Base-by-base conservation (phyloP, 2,888 invertebrate genomes). In the Tiphia femorata region DNA sequence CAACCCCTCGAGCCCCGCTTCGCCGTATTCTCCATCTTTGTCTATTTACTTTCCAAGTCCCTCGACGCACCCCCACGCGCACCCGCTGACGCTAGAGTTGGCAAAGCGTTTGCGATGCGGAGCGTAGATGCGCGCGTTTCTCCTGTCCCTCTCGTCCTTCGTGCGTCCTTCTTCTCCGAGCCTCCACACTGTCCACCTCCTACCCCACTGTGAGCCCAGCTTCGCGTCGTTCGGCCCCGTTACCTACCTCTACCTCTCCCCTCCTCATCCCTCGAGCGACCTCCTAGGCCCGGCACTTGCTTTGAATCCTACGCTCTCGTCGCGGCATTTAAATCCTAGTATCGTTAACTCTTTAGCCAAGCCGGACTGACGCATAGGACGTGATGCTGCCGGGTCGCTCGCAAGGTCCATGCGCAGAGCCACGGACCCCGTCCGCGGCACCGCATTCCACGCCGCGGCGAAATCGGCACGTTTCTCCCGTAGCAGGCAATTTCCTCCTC, bases 241-340 rank as follows among this genome's bases (percentile, higher is more conserved):
- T 20, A 19, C 19, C 25, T n/a, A 6, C 23, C 25, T 12, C 41
- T 41, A n/a, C 23, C 41, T 42, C 29, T 12, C 10, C 16, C 8
- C 14, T 42, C 25, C 12, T 1, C 14, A 25, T 20, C 6, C 25
- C 12, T n/a, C n/a, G 7, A 42, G 10, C 33, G 42, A 12, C 27
- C 25, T 42, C 2, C 17, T 20, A 25, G 25, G 14, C 14, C 16
- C 42, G 17, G 16, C 14, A 10, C 35, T 35, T 21, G 23, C 35
- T 12, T 35, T 35, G 23, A 37, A 12, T 20, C 20, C 38, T 54
- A 49, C 29, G 2, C n/a, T 1, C 33, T 1, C 33, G 33, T n/a
- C 33, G 33, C 46, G 51, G 54, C 57, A 54, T 57, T 64, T 42
- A 44, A 54, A 60, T 64, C 53, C 54, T 53, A 54, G 53, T 57